Conservation (phyloP, 1,140 invertebrate genomes). For the Hetaerina americana region DNA sequence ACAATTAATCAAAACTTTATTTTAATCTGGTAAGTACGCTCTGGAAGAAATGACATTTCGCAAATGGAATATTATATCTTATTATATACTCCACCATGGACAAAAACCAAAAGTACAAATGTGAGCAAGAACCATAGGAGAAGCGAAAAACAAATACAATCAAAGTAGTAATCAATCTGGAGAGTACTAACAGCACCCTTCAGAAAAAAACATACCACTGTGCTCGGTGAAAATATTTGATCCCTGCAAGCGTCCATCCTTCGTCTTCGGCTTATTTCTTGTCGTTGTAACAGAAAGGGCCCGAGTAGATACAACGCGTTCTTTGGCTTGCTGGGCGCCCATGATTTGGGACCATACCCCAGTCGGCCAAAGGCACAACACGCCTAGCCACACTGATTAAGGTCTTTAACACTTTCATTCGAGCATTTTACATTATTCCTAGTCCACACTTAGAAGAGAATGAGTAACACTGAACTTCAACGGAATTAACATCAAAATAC, state of each 20-base stretch:
- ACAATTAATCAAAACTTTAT: too few species aligned
- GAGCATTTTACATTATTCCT: constrained; percentile 11
- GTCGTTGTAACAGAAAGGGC: constrained; percentile 44
- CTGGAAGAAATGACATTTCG: too few species aligned
- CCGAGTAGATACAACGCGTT: constrained; percentile 45
- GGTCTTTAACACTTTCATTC: constrained; percentile 7
- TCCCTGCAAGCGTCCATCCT: constrained; percentile 63
- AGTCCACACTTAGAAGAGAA: constrained; percentile 5
- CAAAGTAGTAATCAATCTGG: background rate
- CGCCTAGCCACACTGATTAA: constrained; percentile 19
- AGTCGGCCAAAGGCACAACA: constrained; percentile 17
- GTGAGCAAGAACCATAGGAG: background rate
- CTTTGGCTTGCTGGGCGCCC: constrained; percentile 83
- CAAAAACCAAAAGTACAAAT: too few species aligned
- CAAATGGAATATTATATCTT: too few species aligned
- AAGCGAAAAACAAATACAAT: background rate
- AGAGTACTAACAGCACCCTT: background rate
- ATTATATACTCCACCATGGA: too few species aligned
- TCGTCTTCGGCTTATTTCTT: constrained; percentile 52
- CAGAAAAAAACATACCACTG: constrained; percentile 48
- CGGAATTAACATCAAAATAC: constrained; percentile 24
- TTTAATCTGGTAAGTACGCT: too few species aligned
- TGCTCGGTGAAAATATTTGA: constrained; percentile 85
- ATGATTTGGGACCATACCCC: constrained; percentile 34
- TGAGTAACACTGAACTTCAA: constrained; percentile 11